Evolutionary conservation across 2,113 vertebrate species (phyloP), one percentile per base, ranked within the genome.

Genomic region (Ptychochromis oligacanthus): DNA sequence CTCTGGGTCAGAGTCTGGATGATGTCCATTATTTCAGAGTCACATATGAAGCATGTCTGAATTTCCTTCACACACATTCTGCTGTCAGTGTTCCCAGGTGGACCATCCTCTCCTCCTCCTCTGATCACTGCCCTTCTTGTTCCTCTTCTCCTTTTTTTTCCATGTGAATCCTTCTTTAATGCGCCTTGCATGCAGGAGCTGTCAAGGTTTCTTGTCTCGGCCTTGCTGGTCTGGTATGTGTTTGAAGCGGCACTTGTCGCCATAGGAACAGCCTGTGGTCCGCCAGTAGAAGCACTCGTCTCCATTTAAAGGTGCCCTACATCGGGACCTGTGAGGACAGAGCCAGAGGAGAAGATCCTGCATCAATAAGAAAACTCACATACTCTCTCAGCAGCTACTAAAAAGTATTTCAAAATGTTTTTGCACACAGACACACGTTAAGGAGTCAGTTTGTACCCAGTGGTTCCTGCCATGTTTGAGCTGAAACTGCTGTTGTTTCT

Each of bases 191-290:
- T 49, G 3, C 43, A 34, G 17, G 1, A 0, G 6, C 20, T 28
- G 83, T 28, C 60, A 86, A 2, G 18, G 24, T 36, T 81, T 86
- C 56, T 65, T 84, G 80, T 79, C 79, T 3, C 49, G 75, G 36
- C 86, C 81, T 72, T 59, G 83, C 28, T 81, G 77, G 59, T 79
- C 80, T 12, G 83, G 75, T 70, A 79, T 60, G 81, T 90, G 89
- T 81, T 81, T 88, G 78, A 88, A 90, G 65, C 75, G 86, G 26
- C 83, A 88, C 75, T 74, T 84, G 78, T 86, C 40, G 2, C 86
- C 86, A n/a, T 90, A 81, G 56, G 77, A 62, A 74, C 83, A 90
- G 64, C 89, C 89, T 0, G 75, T 76, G 65, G 89, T 90, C 75
- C 38, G 65, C 89, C 86, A 88, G 57, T 72, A 90, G 70, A 90